These are phyloP conservation scores for Dromococcyx pavoninus DNA, from an alignment of 2,797 vertebrate genomes.

Conservation along the genomic window DNA sequence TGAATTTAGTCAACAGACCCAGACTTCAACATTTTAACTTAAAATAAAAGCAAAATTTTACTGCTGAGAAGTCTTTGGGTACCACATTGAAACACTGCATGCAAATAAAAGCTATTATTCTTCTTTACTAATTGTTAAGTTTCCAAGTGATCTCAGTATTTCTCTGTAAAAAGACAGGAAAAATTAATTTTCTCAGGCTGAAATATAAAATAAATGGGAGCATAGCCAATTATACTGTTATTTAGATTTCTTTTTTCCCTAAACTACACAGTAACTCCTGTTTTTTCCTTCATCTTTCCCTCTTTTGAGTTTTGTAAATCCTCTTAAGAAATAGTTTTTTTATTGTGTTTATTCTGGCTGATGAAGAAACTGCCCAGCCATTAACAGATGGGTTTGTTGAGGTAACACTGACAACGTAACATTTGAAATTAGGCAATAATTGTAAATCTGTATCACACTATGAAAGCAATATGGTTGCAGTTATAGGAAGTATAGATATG, in stretches of 20 bases:
- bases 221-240: background rate
- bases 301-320: background rate
- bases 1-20: background rate
- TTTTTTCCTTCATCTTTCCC: background rate
- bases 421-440: background rate
- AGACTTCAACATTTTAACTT: background rate
- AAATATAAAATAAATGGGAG: background rate
- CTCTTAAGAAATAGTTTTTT: background rate
- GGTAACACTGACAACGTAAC: background rate
- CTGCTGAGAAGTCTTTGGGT: background rate
- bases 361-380: background rate
- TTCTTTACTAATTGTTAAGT: background rate
- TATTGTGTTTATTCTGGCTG: background rate
- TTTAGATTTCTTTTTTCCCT: background rate
- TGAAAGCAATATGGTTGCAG: background rate
- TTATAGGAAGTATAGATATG: background rate
- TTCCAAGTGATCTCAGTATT: background rate
- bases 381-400: background rate
- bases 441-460: background rate
- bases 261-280: background rate
- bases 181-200: background rate
- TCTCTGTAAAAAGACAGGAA: background rate
- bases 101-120: background rate
- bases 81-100: background rate
- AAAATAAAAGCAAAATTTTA: background rate